Evolutionary conservation across 2,113 vertebrate genomes (phyloP), one percentile per base, ranked within the genome.

Genomic region (Salvator merianae): DNA sequence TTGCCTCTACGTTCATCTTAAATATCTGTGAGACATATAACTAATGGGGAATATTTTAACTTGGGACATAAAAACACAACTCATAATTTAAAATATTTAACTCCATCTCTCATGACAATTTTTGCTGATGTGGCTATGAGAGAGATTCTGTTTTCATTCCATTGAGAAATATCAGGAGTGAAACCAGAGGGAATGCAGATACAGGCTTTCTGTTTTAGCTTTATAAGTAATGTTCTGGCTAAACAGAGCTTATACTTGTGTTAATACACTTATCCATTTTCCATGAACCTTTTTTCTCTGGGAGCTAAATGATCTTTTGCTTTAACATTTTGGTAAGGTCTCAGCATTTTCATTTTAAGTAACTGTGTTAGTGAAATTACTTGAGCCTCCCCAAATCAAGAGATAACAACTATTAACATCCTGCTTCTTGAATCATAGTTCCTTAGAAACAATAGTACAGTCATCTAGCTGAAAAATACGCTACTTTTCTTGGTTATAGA

Each of bases 361-460:
- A 72, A 36, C 47, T 53, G 50, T 59, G 47, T 71, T 73, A 59
- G 18, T 72, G n/a, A 38, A 43, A 63, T 72, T 71, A 50, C 36
- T 83, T 28, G 26, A n/a, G 10, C 83, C 50, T 83, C 40, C 69
- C 38, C 53, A 78, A 79, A 72, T 47, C 20, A 62, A 79, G 69
- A 20, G n/a, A 73, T 34, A 7, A 47, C 36, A 71, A 34, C 55
- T 73, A 36, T 72, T 28, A 63, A 79, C 62, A 85, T 79, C 53
- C 65, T 77, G 38, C n/a, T 72, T 85, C 55, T 63, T 85, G 8
- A 73, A 59, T 84, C 79, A 72, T 34, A 53, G 30, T 65, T 79
- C 34, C 59, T 50, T 28, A 63, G 32, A 78, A 85, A 84, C 30
- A 84, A 68, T 68, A 68, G 38, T 28, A 65, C 24, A 50, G 47